Conservation (phyloP, 2,888 invertebrate genomes). For the Oscheius sp. region DNA sequence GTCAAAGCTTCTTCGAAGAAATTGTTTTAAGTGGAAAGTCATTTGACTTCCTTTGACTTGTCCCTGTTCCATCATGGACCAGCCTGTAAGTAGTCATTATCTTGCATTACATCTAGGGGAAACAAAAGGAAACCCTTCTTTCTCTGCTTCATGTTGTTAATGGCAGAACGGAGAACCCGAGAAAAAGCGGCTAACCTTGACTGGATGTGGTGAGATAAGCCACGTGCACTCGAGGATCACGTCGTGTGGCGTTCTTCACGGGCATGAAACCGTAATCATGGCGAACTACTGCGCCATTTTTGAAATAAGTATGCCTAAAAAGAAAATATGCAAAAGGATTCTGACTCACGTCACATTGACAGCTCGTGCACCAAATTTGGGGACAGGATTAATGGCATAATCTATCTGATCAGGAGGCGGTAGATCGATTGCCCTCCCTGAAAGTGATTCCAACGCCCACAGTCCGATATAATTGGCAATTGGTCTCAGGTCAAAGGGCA, state of each 20-base stretch:
- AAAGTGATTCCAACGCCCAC: slow-evolving; percentile 56
- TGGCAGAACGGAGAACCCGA: too few relatives aligned
- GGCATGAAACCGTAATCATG: slow-evolving; percentile 73
- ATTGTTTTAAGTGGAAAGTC: slow-evolving; percentile 72
- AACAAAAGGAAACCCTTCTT: too few relatives aligned
- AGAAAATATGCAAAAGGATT: background rate
- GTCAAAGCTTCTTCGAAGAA: slow-evolving; percentile 68
- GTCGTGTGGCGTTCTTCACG: slow-evolving; percentile 71
- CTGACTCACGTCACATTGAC: slow-evolving; percentile 69
- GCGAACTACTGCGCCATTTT: slow-evolving; percentile 63
- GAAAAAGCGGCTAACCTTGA: slow-evolving; percentile 53
- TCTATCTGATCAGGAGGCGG: slow-evolving; percentile 71
- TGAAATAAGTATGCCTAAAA: slow-evolving; percentile 70
- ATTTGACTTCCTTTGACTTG: slow-evolving; percentile 68
- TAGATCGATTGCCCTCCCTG: slow-evolving; percentile 49
- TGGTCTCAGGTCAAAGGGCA: slow-evolving; percentile 70
- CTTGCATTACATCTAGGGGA: background rate
- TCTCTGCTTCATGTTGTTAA: too few relatives aligned
- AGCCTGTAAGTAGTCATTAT: slow-evolving; percentile 51
- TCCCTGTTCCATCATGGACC: slow-evolving; percentile 73
- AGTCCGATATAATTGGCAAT: slow-evolving; percentile 69
- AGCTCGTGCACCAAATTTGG: slow-evolving; percentile 72
- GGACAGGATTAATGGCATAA: slow-evolving; percentile 72
- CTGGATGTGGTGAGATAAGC: slow-evolving; percentile 71
- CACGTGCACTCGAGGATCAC: slow-evolving; percentile 70